Percentiles rank a stretch among this genome's conserved stretches.
phyloP scores from a whole-genome alignment of 2,113 vertebrate species.

The Cathartes aura region DNA sequence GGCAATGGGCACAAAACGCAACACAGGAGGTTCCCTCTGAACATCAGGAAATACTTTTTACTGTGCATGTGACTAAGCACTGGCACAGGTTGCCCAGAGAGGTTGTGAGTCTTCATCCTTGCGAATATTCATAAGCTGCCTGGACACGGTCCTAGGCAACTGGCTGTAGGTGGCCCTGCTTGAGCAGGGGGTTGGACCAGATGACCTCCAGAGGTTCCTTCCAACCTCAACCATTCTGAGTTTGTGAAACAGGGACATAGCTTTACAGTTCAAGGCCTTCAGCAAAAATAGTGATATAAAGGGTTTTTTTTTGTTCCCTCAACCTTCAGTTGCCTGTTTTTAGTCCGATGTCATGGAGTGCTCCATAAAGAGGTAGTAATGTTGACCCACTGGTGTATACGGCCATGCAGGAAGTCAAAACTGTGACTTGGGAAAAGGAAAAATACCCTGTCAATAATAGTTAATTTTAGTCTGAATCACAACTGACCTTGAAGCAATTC shows the following conservation, averaged over 20 bases:
- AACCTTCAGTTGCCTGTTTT: background rate
- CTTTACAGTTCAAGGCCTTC: background rate
- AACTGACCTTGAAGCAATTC: background rate
- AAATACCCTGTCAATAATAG: background rate
- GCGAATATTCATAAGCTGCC: background rate
- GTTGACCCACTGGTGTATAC: background rate
- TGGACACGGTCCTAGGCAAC: background rate
- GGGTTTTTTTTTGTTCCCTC: background rate
- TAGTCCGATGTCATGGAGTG: accelerated
- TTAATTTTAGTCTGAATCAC: background rate
- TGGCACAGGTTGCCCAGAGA: background rate
- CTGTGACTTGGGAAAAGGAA: background rate
- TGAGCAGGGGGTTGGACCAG: background rate
- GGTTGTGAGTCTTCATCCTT: background rate
- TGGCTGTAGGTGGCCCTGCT: background rate
- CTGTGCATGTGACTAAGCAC: background rate
- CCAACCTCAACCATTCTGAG: background rate
- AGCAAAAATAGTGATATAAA: background rate
- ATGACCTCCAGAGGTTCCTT: background rate
- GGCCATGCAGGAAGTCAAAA: background rate
- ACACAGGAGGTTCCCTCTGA: background rate
- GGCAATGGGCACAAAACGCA: background rate
- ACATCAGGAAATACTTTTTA: background rate
- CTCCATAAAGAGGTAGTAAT: background rate
- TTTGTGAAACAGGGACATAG: background rate